Base-by-base conservation (phyloP, 1,140 invertebrate genomes). In the Scaptodrosophila lebanonensis region DNA sequence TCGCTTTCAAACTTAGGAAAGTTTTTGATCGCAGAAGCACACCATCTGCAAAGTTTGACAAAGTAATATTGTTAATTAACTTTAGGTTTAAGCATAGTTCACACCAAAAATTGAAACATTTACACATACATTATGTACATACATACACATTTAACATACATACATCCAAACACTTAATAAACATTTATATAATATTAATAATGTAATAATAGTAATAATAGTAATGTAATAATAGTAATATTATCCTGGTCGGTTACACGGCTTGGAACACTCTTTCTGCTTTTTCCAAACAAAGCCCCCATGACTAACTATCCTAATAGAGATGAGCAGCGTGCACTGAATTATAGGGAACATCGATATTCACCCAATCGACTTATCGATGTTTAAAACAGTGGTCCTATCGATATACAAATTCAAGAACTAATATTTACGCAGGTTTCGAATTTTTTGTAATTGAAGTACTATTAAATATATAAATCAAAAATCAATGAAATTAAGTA, bases 191-290 rank as follows among this genome's bases (percentile, higher is more conserved):
- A n/a, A n/a, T n/a, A n/a, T n/a, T n/a, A n/a, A n/a, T n/a, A n/a
- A n/a, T n/a, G n/a, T n/a, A n/a, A n/a, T n/a, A n/a, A n/a, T n/a
- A n/a, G n/a, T n/a, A n/a, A n/a, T n/a, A n/a, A n/a, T n/a, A n/a
- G n/a, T n/a, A n/a, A n/a, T n/a, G n/a, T n/a, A n/a, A n/a, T n/a
- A 40, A 33, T 13, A 4, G 5, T 33, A 33, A 60, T 60, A 49
- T 93, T 96, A 88, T 98, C 97, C 68, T 98, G 95, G 70, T 97
- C 93, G 1, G 96, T 97, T 30, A 98, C 90, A 73, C 94, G 90
- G 71, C 93, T 94, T 16, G 84, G 79, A 18, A 64, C 75, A 36
- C 90, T 90, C 86, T 96, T 95, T 87, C 95, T 95, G 35, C 88
- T 89, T 88, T 94, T 95, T 22, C 91, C 91, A 89, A 97, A 97